phyloP scores from a whole-genome alignment of 2,888 invertebrate genomes.

The Dicyrtoma fusca region DNA sequence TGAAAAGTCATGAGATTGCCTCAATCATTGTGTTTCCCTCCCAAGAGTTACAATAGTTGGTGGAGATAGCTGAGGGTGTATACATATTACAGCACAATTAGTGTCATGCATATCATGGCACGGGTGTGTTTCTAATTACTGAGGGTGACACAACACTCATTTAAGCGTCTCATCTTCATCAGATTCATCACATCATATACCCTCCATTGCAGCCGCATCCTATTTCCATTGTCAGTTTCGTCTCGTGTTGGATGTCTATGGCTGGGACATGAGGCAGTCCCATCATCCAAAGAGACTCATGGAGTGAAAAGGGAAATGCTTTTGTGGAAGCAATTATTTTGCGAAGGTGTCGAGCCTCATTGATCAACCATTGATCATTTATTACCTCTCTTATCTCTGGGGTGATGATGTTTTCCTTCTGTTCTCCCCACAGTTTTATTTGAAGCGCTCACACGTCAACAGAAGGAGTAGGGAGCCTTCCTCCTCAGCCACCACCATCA shows the following conservation, averaged over 20 bases:
- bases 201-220: not conserved
- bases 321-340: not conserved
- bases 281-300: too few relatives aligned
- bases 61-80: too few relatives aligned
- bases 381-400: too few relatives aligned
- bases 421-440: conserved; percentile 5
- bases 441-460: not conserved
- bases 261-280: not conserved
- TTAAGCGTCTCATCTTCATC: not conserved
- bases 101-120: not conserved
- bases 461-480: not conserved
- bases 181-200: too few relatives aligned
- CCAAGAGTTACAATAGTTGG: not conserved
- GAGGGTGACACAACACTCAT: conserved; percentile 25
- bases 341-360: conserved; percentile 6
- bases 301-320: not conserved
- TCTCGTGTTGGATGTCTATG: not conserved
- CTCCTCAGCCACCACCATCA: not conserved
- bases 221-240: not conserved
- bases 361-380: conserved; percentile 6
- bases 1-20: too few relatives aligned
- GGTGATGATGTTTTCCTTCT: not conserved
- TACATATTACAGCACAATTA: not conserved
- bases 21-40: not conserved
- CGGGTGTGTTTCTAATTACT: not conserved